Conservation (phyloP, 2,888 invertebrate species). For the Corbicula japonica region DNA sequence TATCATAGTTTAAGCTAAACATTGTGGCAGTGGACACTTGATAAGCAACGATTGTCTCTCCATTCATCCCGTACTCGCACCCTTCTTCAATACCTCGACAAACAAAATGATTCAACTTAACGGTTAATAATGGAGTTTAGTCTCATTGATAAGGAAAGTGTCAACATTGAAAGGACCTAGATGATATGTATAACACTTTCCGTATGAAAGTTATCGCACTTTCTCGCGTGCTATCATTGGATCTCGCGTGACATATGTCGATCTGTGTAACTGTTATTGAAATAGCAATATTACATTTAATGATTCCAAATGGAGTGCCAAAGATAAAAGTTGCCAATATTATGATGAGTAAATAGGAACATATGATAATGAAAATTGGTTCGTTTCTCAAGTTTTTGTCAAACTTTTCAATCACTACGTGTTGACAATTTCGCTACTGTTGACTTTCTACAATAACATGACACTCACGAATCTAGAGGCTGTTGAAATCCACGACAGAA, state of each 20-base stretch:
- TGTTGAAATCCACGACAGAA: too few species aligned
- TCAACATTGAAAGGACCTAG: conserved; percentile 39
- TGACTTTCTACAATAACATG: too few species aligned
- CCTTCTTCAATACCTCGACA: conserved; percentile 28
- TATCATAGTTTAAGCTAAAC: too few species aligned
- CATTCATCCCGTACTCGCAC: conserved; percentile 35
- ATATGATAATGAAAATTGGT: conserved; percentile 26
- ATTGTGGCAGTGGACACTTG: too few species aligned
- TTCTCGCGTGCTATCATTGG: conserved; percentile 53
- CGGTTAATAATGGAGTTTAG: conserved; percentile 31
- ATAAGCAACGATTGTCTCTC: not conserved
- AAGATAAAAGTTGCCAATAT: conserved; percentile 19
- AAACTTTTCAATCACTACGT: conserved; percentile 26
- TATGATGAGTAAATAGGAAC: conserved; percentile 28
- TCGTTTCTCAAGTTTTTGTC: conserved; percentile 11
- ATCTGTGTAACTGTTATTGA: conserved; percentile 50
- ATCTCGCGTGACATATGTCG: conserved; percentile 58
- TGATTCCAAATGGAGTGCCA: conserved; percentile 17
- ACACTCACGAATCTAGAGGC: too few species aligned
- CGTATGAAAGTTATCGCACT: conserved; percentile 52
- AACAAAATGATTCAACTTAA: conserved; percentile 37
- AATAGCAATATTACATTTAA: conserved; percentile 27
- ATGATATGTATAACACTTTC: conserved; percentile 34
- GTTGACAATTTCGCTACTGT: conserved; percentile 10
- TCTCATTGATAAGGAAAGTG: conserved; percentile 41